A percentile compares a stretch with the other conserved stretches of the same genome.
These are phyloP conservation scores for Phoeniculus purpureus DNA, from an alignment of 2,797 vertebrate species.

Conservation along the genomic window DNA sequence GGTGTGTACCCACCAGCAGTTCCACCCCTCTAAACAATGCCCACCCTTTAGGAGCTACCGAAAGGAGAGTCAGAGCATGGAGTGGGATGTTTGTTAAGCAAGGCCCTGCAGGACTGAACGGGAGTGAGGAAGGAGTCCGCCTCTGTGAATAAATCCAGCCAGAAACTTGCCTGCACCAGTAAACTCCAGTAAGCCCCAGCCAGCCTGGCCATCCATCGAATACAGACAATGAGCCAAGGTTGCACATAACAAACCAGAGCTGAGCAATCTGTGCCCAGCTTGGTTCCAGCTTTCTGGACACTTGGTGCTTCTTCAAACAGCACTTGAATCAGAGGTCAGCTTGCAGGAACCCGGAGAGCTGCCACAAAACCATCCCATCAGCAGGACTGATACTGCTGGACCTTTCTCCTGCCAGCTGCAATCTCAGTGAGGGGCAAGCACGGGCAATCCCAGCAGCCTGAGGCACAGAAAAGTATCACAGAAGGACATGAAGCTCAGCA, in stretches of 20 bases:
- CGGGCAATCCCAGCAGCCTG: not conserved
- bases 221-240: not conserved
- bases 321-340: not conserved
- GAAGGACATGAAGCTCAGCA: not conserved
- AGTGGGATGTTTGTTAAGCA: not conserved
- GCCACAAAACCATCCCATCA: not conserved
- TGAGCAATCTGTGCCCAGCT: not conserved
- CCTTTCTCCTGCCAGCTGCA: not conserved
- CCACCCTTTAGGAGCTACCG: fast-evolving
- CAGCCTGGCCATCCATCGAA: not conserved
- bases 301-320: not conserved
- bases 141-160: not conserved
- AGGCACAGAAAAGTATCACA: not conserved
- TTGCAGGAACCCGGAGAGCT: not conserved
- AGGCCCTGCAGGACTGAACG: not conserved
- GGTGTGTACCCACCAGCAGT: not conserved
- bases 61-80: not conserved
- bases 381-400: fast-evolving
- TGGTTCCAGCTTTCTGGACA: not conserved
- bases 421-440: not conserved
- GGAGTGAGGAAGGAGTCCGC: not conserved
- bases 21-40: not conserved
- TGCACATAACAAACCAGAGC: not conserved
- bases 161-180: not conserved
- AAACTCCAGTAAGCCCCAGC: not conserved